Conservation (phyloP, 2,888 invertebrate genomes). For the Hypercompe scribonia region DNA sequence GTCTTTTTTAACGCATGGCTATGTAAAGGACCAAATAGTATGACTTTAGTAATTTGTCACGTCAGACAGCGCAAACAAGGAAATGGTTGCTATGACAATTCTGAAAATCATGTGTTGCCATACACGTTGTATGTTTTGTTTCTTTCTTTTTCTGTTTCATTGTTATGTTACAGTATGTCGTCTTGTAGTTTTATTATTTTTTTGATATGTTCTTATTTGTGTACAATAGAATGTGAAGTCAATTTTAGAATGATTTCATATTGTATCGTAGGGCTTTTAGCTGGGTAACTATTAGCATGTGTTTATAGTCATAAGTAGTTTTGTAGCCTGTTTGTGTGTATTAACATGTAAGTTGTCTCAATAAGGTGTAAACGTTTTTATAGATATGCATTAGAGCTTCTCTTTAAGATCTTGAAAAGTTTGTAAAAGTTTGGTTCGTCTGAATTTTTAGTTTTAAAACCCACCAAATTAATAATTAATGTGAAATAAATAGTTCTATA, state of each 20-base stretch:
- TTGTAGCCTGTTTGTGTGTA: not conserved
- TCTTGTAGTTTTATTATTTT: not conserved
- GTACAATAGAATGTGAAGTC: not conserved
- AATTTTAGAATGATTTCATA: not conserved
- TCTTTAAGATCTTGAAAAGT: not conserved
- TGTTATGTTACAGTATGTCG: not conserved
- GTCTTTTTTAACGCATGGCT: not conserved
- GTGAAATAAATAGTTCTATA: no score
- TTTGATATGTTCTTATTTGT: not conserved
- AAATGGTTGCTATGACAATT: not conserved
- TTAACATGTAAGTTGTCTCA: no score
- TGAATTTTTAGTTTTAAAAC: no score
- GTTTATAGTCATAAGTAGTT: not conserved
- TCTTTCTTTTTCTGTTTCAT: not conserved
- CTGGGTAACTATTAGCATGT: not conserved
- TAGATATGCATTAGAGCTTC: not conserved
- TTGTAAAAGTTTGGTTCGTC: no score
- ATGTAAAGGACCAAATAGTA: not conserved
- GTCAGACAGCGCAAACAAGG: not conserved
- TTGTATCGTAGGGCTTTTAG: not conserved
- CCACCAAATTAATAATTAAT: no score
- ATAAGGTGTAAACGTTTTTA: no score
- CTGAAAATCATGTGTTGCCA: not conserved
- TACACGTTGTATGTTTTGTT: not conserved
- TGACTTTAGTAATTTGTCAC: not conserved